Evolutionary conservation across 2,113 vertebrate genomes (phyloP).

Genomic region (Myrmophylax atrothorax): DNA sequence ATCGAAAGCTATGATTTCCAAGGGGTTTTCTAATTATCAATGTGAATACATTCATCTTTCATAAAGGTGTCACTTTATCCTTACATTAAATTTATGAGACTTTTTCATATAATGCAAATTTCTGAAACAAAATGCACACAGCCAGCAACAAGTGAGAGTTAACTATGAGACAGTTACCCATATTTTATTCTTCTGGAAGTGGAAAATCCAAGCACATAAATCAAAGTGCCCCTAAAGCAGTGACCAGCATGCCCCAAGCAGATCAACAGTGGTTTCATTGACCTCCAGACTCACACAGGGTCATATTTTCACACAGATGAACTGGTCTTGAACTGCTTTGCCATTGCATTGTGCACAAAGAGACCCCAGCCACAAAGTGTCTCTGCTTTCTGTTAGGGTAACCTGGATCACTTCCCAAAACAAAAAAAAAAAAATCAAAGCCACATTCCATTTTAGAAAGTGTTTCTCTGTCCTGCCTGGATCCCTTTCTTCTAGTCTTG

Average conservation of each 20-base stretch:
- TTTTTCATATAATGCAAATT: background rate
- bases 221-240: conserved; percentile 59
- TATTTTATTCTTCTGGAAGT: conserved; percentile 51
- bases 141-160: background rate
- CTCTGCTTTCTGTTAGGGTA: conserved; percentile 55
- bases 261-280: conserved; percentile 59
- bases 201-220: conserved; percentile 62
- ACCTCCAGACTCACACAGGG: conserved; percentile 44
- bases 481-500: background rate
- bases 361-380: background rate
- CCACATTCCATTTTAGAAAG: background rate
- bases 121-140: background rate
- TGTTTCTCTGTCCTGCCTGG: background rate
- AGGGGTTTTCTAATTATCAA: background rate
- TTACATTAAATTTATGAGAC: background rate
- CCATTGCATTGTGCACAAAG: conserved; percentile 26
- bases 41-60: background rate
- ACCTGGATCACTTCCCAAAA: background rate
- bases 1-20: background rate
- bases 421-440: background rate
- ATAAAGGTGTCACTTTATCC: background rate
- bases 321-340: conserved; percentile 66
- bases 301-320: conserved; percentile 71
- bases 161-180: background rate
- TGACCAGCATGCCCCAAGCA: conserved; percentile 60